Evolutionary conservation across 2,113 vertebrate genomes (phyloP), one percentile per base, ranked within the genome.

Genomic region (Paradisaea rubra): DNA sequence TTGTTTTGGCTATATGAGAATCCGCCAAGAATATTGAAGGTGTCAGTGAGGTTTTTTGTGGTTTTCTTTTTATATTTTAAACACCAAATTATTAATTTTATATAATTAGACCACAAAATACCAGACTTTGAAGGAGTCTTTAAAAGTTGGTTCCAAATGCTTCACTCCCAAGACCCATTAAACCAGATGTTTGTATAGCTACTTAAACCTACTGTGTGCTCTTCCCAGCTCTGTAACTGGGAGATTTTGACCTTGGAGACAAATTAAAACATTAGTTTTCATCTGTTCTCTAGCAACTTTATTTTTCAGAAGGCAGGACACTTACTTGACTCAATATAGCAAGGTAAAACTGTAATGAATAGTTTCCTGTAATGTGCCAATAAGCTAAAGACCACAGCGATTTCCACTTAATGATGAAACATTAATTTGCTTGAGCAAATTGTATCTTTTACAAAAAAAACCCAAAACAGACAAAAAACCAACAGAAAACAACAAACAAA

Each of bases 1-100:
- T 73, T 23, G 7, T 81, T 85, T 89, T 49, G 9, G 0, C 4
- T 70, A 3, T 44, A 9, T 15, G 8, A 76, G 2, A 10, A 60
- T 25, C 20, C 68, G 23, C 12, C 8, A 74, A 63, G 20, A 49
- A 24, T 42, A 74, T 6, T 42, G 9, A 64, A 72, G 12, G 6
- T 42, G 4, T 11, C 2, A 6, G 5, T 44, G 4, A 23, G 10
- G 11, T 13, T 31, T 30, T 39, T 10, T 0, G 0, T 35, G 4
- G 2, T 30, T 63, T 30, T 59, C 6, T 15, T 31, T 66, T 79
- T 33, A 10, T 33, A 13, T 66, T 66, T 66, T 25, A 35, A 20
- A 57, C 14, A 65, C 0, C 6, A 72, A 25, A 47, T n/a, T 2
- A 65, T 53, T 49, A 39, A 6, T 37, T 82, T 64, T 28, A 15